Conservation (phyloP, 92 coral and sea anemone species). For the Bergia puertoricense region DNA sequence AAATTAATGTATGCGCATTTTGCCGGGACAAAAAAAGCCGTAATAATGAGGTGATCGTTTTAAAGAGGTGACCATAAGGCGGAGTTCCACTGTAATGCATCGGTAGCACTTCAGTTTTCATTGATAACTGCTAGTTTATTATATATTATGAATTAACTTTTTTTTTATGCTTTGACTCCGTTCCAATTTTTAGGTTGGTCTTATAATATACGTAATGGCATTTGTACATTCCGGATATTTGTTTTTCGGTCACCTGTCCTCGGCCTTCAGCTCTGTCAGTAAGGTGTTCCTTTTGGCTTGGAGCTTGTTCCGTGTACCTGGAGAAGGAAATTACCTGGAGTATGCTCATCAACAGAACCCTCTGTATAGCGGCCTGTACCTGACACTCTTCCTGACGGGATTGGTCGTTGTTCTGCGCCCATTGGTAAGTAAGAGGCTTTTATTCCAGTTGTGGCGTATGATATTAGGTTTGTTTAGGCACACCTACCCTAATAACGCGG, state of each 20-base stretch:
- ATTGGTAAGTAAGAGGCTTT: conserved; percentile 53
- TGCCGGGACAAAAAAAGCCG: no score
- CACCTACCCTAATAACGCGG: background rate
- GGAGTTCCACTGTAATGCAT: no score
- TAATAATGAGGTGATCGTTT: no score
- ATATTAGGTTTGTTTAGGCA: background rate
- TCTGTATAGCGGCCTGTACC: conserved; percentile 50
- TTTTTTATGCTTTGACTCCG: background rate
- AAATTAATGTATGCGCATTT: no score
- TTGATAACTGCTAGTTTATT: no score
- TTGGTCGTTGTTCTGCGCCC: conserved; percentile 59
- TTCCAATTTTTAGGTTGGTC: conserved; percentile 47
- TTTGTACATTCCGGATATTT: conserved; percentile 76
- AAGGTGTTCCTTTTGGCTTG: conserved; percentile 56
- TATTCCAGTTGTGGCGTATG: no score
- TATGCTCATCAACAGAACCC: conserved; percentile 32
- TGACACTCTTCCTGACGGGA: conserved; percentile 54
- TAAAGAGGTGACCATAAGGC: no score
- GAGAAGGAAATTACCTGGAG: conserved; percentile 51
- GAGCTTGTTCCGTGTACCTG: conserved; percentile 64
- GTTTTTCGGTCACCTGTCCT: conserved; percentile 63
- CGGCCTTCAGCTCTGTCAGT: conserved; percentile 63
- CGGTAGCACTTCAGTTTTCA: no score
- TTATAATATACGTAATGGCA: conserved; percentile 48
- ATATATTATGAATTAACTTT: background rate